Base-by-base conservation (phyloP, 2,888 invertebrate genomes). In the Meganola albula region DNA sequence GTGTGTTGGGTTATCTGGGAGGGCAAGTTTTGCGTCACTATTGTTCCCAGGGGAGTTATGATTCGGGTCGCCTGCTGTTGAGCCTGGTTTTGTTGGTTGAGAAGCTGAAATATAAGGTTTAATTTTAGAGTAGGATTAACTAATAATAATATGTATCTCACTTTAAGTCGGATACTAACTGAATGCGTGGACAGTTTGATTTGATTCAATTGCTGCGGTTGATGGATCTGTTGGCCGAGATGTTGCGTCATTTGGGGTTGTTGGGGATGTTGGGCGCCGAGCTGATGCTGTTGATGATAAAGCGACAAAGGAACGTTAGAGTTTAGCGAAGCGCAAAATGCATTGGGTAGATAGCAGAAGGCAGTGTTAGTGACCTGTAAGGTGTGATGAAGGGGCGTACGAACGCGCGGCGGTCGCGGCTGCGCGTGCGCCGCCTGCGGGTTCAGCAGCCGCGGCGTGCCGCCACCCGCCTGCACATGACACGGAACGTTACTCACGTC, bases 1-100 rank as follows among this genome's bases (percentile, higher is more conserved):
- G 61, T 63, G 28, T 73, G 71, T 28, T 72, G 75, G 13, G 66
- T 35, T 40, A 76, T 50, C 34, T 72, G 65, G 4, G 67, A 50
- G 25, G 63, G 61, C 34, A 74, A 23, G 34, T 58, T 69, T 50
- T 79, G 80, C 1, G 79, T 74, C 2, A 83, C 77, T 40, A 83
- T 80, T 8, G 83, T 82, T 20, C 85, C 85, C 48, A 83, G 84
- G 4, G 69, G 77, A 7, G 82, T 84, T 29, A 83, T 76, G 30
- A 84, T 70, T 21, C 84, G 70, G 4, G 78, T 59, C 1, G 72
- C n/a, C 3, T 7, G 27, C 28, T 63, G 65, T 4, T 7, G 27
- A 27, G 44, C 45, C 24, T 42, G 27, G 27, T 64, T 69, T 0
- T 57, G 27, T 40, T 65, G 67, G 37, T 74, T 78, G 28, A 83